A percentile compares a stretch with the other conserved stretches of the same genome.
Evolutionary conservation across 2,113 vertebrate genomes (phyloP).

Genomic region (Sorex fumeus): DNA sequence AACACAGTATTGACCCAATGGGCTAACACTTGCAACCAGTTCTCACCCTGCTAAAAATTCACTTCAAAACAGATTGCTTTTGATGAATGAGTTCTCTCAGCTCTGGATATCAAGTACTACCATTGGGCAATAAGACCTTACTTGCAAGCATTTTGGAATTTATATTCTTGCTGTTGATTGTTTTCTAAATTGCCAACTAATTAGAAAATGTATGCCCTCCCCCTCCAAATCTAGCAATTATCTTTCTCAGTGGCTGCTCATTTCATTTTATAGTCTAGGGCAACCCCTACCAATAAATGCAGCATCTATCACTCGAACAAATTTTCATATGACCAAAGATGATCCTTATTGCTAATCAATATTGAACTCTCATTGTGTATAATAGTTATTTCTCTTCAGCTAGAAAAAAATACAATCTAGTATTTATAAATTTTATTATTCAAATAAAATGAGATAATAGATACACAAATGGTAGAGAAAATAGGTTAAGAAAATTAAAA

Average conservation of each 20-base stretch:
- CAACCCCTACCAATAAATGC: constrained; percentile 33
- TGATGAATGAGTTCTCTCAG: background rate
- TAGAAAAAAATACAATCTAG: background rate
- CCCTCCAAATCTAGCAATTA: background rate
- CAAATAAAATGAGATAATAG: background rate
- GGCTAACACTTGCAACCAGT: background rate
- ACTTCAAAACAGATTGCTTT: background rate
- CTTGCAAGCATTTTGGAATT: constrained; percentile 40
- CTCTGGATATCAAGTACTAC: constrained; percentile 1
- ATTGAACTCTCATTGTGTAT: background rate
- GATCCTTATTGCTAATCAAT: background rate
- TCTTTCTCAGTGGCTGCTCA: constrained; percentile 19
- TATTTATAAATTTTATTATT: constrained; percentile 15
- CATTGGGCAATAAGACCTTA: background rate
- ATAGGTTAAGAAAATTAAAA: constrained; percentile 13
- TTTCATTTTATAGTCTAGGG: background rate
- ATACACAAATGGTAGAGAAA: background rate
- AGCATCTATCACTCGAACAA: background rate
- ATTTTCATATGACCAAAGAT: constrained; percentile 5
- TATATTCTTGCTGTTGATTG: background rate
- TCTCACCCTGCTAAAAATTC: background rate
- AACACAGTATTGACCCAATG: background rate
- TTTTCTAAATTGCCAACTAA: constrained; percentile 15
- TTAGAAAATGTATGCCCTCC: background rate
- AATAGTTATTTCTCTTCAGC: constrained; percentile 9